Evolutionary conservation across 2,797 vertebrate species (phyloP).

Genomic region (Characodon lateralis): DNA sequence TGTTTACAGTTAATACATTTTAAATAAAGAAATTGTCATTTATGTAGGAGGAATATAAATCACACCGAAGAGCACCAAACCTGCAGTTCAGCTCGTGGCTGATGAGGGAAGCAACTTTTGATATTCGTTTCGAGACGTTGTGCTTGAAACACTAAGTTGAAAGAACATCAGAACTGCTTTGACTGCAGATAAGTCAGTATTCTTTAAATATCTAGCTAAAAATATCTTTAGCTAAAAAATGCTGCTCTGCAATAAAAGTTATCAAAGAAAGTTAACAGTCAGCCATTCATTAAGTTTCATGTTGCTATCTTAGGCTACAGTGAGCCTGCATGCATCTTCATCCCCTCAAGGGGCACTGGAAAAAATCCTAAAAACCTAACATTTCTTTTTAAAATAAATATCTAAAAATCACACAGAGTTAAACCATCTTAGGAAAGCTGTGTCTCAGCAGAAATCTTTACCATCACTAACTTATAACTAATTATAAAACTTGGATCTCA

Average conservation of each 20-base stretch:
- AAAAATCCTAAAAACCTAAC: not conserved
- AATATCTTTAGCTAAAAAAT: constrained; percentile 7
- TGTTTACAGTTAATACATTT: constrained; percentile 18
- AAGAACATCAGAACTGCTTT: constrained; percentile 15
- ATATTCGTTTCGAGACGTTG: not conserved
- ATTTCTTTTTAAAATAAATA: not conserved
- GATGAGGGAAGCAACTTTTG: not conserved
- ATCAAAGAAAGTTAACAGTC: constrained; percentile 25
- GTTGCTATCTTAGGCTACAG: not conserved
- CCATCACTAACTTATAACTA: not conserved
- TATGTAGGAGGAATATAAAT: constrained; percentile 4
- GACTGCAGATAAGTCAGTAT: constrained; percentile 25
- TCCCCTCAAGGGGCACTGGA: not conserved
- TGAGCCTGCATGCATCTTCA: not conserved
- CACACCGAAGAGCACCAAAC: not conserved
- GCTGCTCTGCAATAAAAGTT: constrained; percentile 15
- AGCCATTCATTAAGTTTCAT: constrained; percentile 10
- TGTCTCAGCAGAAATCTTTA: not conserved
- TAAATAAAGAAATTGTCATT: constrained; percentile 1
- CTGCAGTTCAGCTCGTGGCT: not conserved
- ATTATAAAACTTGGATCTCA: no score
- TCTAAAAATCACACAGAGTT: not conserved
- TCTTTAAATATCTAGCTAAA: not conserved
- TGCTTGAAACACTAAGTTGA: not conserved
- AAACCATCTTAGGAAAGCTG: constrained; percentile 1